Evolutionary conservation across 92 coral and sea anemone genomes (phyloP).

Genomic region (Porites divaricata): DNA sequence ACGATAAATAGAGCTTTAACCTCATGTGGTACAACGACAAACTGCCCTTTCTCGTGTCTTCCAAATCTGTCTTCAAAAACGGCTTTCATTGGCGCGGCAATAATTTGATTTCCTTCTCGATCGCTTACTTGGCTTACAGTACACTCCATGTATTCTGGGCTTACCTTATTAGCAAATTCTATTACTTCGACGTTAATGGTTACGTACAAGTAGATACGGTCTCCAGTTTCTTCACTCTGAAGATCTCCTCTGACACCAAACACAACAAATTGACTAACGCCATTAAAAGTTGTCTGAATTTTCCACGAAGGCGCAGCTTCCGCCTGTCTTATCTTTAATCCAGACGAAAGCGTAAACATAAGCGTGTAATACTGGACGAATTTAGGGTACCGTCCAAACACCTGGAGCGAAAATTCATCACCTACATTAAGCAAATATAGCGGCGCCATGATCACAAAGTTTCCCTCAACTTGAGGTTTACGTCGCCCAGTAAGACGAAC

Average conservation of each 20-base stretch:
- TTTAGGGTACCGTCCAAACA: conserved; percentile 25
- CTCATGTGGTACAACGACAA: conserved; percentile 35
- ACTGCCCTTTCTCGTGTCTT: conserved; percentile 23
- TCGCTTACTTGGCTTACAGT: conserved; percentile 32
- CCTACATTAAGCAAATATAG: conserved; percentile 24
- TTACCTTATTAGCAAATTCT: neutral
- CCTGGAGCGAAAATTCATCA: conserved; percentile 22
- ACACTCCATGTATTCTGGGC: conserved; percentile 17
- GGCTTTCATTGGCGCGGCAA: conserved; percentile 14
- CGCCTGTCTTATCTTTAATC: conserved; percentile 33
- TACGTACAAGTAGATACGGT: neutral
- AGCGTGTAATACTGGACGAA: conserved; percentile 30
- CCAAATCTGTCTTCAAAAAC: conserved; percentile 51
- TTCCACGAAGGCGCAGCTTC: conserved; percentile 32
- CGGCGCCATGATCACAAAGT: conserved; percentile 45
- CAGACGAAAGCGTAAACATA: conserved; percentile 47
- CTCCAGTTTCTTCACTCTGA: neutral
- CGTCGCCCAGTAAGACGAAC: conserved; percentile 2
- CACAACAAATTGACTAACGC: conserved; percentile 40
- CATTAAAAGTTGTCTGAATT: conserved; percentile 34
- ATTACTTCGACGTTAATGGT: conserved; percentile 24
- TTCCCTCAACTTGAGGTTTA: conserved; percentile 17
- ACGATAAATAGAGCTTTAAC: conserved; percentile 32
- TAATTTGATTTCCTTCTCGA: conserved; percentile 34
- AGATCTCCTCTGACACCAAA: conserved; percentile 32